Conservation (phyloP, 2,797 vertebrate genomes). For the Manis crassicaudata region DNA sequence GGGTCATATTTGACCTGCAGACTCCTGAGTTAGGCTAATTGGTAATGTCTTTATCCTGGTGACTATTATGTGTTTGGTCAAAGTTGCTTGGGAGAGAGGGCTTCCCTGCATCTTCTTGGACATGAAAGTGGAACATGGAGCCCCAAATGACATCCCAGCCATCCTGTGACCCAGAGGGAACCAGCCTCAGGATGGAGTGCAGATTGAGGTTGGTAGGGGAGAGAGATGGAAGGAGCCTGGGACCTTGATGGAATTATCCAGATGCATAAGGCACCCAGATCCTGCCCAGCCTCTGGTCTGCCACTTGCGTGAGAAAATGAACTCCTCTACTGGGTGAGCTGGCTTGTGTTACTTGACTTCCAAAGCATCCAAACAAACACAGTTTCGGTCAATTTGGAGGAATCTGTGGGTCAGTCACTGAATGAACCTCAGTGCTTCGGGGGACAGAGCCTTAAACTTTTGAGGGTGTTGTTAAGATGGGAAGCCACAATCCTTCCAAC, state of each 20-base stretch:
- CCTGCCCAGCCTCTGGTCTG: not conserved
- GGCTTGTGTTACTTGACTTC: not conserved
- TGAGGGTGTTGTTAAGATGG: not conserved
- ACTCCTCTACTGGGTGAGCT: not conserved
- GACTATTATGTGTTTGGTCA: not conserved
- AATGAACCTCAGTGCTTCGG: not conserved
- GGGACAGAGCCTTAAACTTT: not conserved
- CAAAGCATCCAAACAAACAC: not conserved
- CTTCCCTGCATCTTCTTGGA: not conserved
- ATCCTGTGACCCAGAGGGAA: not conserved
- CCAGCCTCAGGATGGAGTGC: not conserved
- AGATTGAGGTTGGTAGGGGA: not conserved
- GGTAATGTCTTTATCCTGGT: not conserved
- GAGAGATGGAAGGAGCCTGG: not conserved
- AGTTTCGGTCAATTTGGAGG: not conserved
- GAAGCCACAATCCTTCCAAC: not conserved
- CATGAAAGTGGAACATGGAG: not conserved
- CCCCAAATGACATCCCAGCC: not conserved
- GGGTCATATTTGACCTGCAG: not conserved
- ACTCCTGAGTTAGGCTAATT: not conserved
- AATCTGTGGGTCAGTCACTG: not conserved
- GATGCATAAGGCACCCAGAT: not conserved
- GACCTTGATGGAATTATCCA: not conserved
- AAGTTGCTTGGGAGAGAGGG: not conserved
- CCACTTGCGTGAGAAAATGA: not conserved